Evolutionary conservation across 2,888 invertebrate species (phyloP).

Genomic region (Congeria kusceri): DNA sequence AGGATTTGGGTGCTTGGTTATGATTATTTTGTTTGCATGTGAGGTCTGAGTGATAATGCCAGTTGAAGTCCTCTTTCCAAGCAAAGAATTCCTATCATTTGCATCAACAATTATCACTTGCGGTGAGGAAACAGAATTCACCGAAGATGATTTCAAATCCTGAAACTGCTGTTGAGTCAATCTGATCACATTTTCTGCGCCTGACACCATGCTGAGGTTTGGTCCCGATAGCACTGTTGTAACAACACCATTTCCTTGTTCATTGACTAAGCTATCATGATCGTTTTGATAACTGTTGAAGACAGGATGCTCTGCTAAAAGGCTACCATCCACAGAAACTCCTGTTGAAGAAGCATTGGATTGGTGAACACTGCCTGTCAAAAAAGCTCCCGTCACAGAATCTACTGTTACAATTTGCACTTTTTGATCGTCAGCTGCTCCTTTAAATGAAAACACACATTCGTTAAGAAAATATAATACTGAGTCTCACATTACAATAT

Average conservation of each 20-base stretch:
- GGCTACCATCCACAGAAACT: constrained; percentile 57
- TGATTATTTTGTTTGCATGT: constrained; percentile 84
- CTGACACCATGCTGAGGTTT: constrained; percentile 29
- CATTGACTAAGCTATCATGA: constrained; percentile 14
- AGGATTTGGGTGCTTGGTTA: constrained; percentile 82
- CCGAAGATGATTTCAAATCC: constrained; percentile 5
- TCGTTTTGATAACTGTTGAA: constrained; percentile 39
- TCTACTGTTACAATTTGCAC: constrained; percentile 61
- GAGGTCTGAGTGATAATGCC: constrained; percentile 57
- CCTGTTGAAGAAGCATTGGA: constrained; percentile 51
- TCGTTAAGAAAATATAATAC: too few species aligned
- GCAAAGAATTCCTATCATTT: constrained; percentile 34
- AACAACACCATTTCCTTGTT: constrained; percentile 18
- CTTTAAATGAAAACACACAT: too few species aligned
- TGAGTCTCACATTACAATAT: too few species aligned
- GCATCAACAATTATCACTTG: constrained; percentile 52
- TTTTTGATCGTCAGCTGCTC: constrained; percentile 53
- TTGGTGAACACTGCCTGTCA: constrained; percentile 39
- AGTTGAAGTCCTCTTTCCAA: constrained; percentile 52
- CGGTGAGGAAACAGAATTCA: constrained; percentile 47
- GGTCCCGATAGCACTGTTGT: constrained; percentile 28
- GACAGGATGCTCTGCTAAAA: constrained; percentile 32
- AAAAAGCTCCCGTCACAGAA: constrained; percentile 57
- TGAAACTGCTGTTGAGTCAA: constrained; percentile 16
- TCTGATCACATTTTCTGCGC: constrained; percentile 31